phyloP scores from a whole-genome alignment of 2,113 vertebrate species.

The Pipa parva region DNA sequence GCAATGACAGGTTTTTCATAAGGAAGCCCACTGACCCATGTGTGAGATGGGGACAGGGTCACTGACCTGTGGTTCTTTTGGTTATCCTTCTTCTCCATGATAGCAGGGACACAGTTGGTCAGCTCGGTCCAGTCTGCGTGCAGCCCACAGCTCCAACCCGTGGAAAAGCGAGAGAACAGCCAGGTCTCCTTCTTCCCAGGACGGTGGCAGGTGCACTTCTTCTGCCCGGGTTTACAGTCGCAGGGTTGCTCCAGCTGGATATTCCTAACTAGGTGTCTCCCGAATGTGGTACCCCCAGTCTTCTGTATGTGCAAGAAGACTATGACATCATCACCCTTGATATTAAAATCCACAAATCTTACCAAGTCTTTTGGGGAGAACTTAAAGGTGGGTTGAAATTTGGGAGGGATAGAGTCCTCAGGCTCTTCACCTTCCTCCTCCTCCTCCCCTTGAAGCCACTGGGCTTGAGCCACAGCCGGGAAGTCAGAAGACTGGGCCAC shows the following conservation, averaged over 20 bases:
- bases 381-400: slow-evolving; percentile 70
- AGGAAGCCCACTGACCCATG: too few relatives aligned
- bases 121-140: slow-evolving; percentile 92
- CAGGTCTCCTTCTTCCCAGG: slow-evolving; percentile 90
- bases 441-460: slow-evolving; percentile 48
- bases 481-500: slow-evolving; percentile 55
- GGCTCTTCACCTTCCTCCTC: slow-evolving; percentile 63
- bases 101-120: slow-evolving; percentile 85
- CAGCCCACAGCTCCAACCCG: slow-evolving; percentile 89
- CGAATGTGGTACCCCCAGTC: slow-evolving; percentile 95
- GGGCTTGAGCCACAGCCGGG: slow-evolving; percentile 44
- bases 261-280: slow-evolving; percentile 92
- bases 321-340: slow-evolving; percentile 88
- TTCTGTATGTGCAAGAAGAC: slow-evolving; percentile 98
- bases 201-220: slow-evolving; percentile 92
- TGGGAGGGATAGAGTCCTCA: slow-evolving; percentile 66
- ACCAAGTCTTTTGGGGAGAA: slow-evolving; percentile 82
- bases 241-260: slow-evolving; percentile 93
- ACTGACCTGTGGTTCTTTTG: slow-evolving; percentile 38
- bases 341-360: slow-evolving; percentile 85
- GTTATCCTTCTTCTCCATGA: slow-evolving; percentile 69
- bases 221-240: slow-evolving; percentile 89
- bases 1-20: too few relatives aligned
- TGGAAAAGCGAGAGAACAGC: slow-evolving; percentile 90
- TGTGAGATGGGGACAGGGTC: background rate